These are phyloP conservation scores for Saccopteryx bilineata DNA, from an alignment of 2,113 vertebrate genomes.

Conservation along the genomic window DNA sequence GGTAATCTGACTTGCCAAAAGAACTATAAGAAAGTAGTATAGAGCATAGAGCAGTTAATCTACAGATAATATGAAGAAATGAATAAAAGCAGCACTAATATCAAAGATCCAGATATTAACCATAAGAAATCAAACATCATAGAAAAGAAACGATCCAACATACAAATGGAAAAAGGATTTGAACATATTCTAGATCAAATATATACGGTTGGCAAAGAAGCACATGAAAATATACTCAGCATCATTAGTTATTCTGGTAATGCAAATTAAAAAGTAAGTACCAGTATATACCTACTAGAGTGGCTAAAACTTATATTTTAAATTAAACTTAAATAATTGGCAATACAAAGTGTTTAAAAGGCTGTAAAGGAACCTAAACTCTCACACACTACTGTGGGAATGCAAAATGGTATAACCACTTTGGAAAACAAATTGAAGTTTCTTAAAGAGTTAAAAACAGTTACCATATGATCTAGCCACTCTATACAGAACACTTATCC, in stretches of 20 bases:
- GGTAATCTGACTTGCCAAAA: background rate
- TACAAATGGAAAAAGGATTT: conserved; percentile 24
- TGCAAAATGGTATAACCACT: background rate
- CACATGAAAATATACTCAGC: background rate
- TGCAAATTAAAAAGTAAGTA: conserved; percentile 16
- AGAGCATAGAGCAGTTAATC: background rate
- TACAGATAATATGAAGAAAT: background rate
- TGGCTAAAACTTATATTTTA: background rate
- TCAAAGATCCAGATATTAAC: background rate
- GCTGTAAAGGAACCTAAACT: background rate
- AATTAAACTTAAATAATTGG: background rate
- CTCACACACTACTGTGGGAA: background rate
- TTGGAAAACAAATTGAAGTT: conserved; percentile 1
- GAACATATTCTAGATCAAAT: background rate
- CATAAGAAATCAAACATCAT: conserved; percentile 18
- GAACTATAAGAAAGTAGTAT: background rate
- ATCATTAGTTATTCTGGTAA: background rate
- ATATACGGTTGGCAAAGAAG: background rate
- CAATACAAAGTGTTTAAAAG: background rate
- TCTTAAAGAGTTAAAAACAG: background rate
- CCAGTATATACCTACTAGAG: background rate
- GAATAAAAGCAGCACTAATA: background rate
- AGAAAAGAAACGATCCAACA: background rate
- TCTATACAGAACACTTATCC: background rate
- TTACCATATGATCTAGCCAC: background rate